phyloP scores from a whole-genome alignment of 1,140 invertebrate genomes.

The Pachypeltis micranthus region DNA sequence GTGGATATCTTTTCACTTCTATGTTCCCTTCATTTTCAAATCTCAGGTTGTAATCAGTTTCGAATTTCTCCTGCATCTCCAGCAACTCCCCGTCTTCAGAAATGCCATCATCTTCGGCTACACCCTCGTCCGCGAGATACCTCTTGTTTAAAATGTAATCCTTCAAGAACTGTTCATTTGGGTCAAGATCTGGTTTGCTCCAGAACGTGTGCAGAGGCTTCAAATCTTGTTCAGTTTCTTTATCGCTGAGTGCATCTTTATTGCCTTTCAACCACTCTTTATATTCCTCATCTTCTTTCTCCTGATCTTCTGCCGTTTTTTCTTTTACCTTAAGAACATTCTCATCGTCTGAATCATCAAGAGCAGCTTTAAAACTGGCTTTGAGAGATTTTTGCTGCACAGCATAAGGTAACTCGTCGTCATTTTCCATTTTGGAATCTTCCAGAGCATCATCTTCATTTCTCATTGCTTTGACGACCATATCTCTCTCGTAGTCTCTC shows the following conservation, averaged over 20 bases:
- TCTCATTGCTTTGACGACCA: background rate
- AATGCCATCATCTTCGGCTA: slow-evolving; percentile 56
- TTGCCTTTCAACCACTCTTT: slow-evolving; percentile 72
- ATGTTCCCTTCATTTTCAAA: slow-evolving; percentile 50
- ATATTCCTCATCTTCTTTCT: slow-evolving; percentile 58
- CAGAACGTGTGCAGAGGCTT: slow-evolving; percentile 72
- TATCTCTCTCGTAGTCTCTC: background rate
- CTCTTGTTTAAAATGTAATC: slow-evolving; percentile 88
- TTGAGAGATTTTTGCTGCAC: slow-evolving; percentile 59
- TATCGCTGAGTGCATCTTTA: slow-evolving; percentile 48
- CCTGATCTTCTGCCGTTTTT: slow-evolving; percentile 50
- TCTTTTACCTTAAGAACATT: slow-evolving; percentile 44
- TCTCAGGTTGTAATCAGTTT: slow-evolving; percentile 90
- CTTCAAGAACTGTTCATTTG: slow-evolving; percentile 75
- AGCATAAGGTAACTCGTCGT: slow-evolving; percentile 42
- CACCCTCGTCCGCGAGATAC: slow-evolving; percentile 51
- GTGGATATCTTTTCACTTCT: slow-evolving; percentile 70
- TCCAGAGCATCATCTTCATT: slow-evolving; percentile 14
- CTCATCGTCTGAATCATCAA: slow-evolving; percentile 39
- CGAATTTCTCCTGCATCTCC: slow-evolving; percentile 75
- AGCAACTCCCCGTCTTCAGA: slow-evolving; percentile 65
- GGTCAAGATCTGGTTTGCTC: slow-evolving; percentile 65
- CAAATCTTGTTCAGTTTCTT: slow-evolving; percentile 48
- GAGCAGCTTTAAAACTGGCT: slow-evolving; percentile 46
- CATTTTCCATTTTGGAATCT: background rate